Evolutionary conservation across 1,140 invertebrate genomes (phyloP).

Genomic region (Oreohelix idahoensis): DNA sequence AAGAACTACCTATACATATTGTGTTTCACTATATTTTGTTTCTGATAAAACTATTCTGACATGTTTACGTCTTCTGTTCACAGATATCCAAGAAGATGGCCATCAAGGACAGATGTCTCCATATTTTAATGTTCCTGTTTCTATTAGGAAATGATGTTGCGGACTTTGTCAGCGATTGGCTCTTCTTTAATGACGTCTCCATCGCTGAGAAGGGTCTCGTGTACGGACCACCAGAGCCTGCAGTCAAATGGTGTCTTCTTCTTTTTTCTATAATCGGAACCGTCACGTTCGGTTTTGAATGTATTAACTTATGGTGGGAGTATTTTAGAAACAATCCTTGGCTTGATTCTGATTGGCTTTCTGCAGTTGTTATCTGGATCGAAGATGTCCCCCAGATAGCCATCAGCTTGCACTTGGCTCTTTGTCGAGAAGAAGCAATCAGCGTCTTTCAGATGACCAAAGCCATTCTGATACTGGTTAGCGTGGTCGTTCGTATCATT

Average conservation of each 20-base stretch:
- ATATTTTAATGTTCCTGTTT: slow-evolving; percentile 51
- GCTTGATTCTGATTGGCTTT: slow-evolving; percentile 58
- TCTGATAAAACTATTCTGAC: no score
- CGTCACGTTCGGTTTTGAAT: slow-evolving; percentile 59
- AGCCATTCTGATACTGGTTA: slow-evolving; percentile 57
- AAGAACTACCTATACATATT: no score
- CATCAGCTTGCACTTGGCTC: slow-evolving; percentile 28
- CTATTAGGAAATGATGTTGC: slow-evolving; percentile 51
- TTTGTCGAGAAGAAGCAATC: slow-evolving; percentile 64
- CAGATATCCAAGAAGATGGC: not conserved
- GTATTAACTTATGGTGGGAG: slow-evolving; percentile 59
- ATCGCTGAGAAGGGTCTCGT: slow-evolving; percentile 59
- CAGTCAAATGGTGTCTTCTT: slow-evolving; percentile 50
- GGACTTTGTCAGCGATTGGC: slow-evolving; percentile 66
- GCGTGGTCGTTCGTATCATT: slow-evolving; percentile 57
- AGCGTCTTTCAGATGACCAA: slow-evolving; percentile 64
- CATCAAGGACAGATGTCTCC: not conserved
- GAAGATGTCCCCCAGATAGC: slow-evolving; percentile 61
- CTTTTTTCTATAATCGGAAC: slow-evolving; percentile 64
- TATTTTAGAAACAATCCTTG: slow-evolving; percentile 56
- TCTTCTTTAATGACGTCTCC: slow-evolving; percentile 59
- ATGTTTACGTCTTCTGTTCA: not conserved
- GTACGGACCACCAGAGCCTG: slow-evolving; percentile 55
- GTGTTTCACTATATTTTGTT: no score
- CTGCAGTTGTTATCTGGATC: slow-evolving; percentile 60